Base-by-base conservation (phyloP, 92 coral and sea anemone genomes). In the Zoanthus sociatus region DNA sequence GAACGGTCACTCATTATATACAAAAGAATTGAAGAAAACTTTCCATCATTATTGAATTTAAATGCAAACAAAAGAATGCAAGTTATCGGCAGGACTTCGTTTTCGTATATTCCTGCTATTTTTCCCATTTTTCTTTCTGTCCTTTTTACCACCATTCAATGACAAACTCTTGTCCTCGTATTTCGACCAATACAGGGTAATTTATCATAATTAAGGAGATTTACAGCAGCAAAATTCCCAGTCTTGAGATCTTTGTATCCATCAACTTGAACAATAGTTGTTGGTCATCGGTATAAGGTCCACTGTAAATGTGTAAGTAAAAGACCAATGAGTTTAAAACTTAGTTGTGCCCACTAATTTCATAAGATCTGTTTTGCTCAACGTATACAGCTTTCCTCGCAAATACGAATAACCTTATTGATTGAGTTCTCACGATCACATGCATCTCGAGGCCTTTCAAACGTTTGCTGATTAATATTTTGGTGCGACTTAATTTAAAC, bases 171-270 rank as follows among this genome's bases (percentile, higher is more conserved):
- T 54, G 51, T 26, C 53, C 87, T 18, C 56, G 46, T 48, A 56
- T 26, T 70, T 83, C 87, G 13, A 83, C 87, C 87, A 61, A 83
- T 83, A 20, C 68, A 66, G 54, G 87, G 87, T 10, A 83, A 26
- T 83, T 83, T 70, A 33, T 32, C 83, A 66, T 83, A 83, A 9
- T 83, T 83, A 1, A 46, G 76, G 1, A 83, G 54, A 42, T 61
- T 44, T 15, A 70, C 87, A 12, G 87, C 87, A 3, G 68, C 87
- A 50, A 83, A 54, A 20, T 66, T 84, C 83, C 82, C 87, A n/a
- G 53, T 78, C 26, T 26, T 26, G 26, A 26, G 26, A 26, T 26
- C 26, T 26, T 26, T 26, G 26, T 26, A 26, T 26, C 26, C 26
- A 26, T 26, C 26, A 26, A 26, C 71, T 66, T 83, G 74, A 1